Base-by-base conservation (phyloP, 2,888 invertebrate species). In the Lissocephala sabroskyi region DNA sequence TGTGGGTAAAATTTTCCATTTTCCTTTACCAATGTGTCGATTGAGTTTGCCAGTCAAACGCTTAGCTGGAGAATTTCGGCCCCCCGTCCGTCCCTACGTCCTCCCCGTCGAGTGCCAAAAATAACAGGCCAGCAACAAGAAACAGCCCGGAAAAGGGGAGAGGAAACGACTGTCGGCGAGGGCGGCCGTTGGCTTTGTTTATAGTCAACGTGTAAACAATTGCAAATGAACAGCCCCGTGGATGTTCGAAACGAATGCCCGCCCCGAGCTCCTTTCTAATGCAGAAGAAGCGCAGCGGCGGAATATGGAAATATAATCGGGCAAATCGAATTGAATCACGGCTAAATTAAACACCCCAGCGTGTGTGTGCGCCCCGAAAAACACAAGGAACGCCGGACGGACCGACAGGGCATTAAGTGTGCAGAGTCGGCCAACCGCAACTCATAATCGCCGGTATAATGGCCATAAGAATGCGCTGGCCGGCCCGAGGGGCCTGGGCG, bases 131-230 rank as follows among this genome's bases (percentile, higher is more conserved):
- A 23, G 23, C 23, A 23, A 23, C 23, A 23, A 7, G 23, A 23
- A 23, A 7, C 4, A 3, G 33, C 5, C 6, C 33, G 4, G 33
- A 28, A 6, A 35, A n/a, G 44, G 5, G 19, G 35, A n/a, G 40
- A 37, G 18, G 9, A 36, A 55, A 51, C 30, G 30, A n/a, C 10
- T n/a, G n/a, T 3, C 23, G 7, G 23, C 7, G 23, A 23, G 23
- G 23, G 23, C 14, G 35, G 17, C 10, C 13, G 6, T 18, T 19
- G 19, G 23, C 14, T 63, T 68, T 75, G 73, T 64, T 68, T 68
- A 64, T 71, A 67, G 64, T 71, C 51, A 57, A 63, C 45, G 56
- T 60, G 59, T 76, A 73, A 70, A 70, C 70, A 76, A 73, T 65
- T 73, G 70, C 63, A 57, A 63, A 56, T 74, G 77, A 73, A 48